phyloP scores from a whole-genome alignment of 1,140 invertebrate species.

The Zelostemma sp. region DNA sequence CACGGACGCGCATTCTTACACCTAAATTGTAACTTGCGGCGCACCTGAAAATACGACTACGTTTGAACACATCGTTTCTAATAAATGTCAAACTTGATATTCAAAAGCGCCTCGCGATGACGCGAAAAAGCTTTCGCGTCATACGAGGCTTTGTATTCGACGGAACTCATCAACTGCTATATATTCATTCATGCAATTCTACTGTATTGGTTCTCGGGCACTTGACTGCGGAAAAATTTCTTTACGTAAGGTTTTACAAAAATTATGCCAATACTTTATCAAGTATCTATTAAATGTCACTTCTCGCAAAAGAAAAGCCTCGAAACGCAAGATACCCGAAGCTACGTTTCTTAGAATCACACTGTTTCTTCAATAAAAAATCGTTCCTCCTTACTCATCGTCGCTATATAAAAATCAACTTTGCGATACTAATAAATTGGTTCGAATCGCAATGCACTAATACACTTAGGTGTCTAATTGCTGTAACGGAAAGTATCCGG shows the following conservation, averaged over 20 bases:
- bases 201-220: not conserved
- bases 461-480: slow-evolving; percentile 4
- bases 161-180: slow-evolving; percentile 1
- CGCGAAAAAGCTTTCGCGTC: slow-evolving; percentile 19
- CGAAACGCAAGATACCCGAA: not conserved
- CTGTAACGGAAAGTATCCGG: slow-evolving; percentile 22
- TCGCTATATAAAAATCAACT: slow-evolving; percentile 13
- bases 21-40: slow-evolving; percentile 27
- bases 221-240: not conserved
- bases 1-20: slow-evolving; percentile 14
- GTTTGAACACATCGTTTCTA: slow-evolving; percentile 31
- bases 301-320: not conserved
- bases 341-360: not conserved
- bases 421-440: slow-evolving; percentile 27
- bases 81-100: slow-evolving; percentile 20
- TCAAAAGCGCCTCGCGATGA: slow-evolving; percentile 15
- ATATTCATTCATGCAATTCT: not conserved
- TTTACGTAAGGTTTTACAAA: too few species aligned
- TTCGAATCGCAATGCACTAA: slow-evolving; percentile 17
- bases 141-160: not conserved
- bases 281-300: too few species aligned
- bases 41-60: slow-evolving; percentile 8
- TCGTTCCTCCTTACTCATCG: not conserved
- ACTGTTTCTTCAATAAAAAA: too few species aligned
- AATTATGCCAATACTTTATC: too few species aligned